phyloP scores from a whole-genome alignment of 1,140 invertebrate species.

The Rhizoglyphus robini region DNA sequence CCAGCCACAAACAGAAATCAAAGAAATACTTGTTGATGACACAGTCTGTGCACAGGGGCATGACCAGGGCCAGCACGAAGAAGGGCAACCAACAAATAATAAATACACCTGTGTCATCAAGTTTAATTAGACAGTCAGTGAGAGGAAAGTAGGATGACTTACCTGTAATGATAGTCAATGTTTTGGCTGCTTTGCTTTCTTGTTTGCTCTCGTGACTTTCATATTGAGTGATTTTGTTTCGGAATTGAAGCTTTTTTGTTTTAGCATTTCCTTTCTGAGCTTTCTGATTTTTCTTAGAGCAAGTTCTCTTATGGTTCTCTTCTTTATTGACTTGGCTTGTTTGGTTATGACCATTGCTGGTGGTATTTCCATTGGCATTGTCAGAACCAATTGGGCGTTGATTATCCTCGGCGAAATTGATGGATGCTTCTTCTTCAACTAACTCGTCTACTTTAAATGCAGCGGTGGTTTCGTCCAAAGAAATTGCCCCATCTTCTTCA shows the following conservation, averaged over 20 bases:
- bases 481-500: background rate
- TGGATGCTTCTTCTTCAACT: background rate
- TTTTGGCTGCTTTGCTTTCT: constrained; percentile 65
- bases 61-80: constrained; percentile 70
- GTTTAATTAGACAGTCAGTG: background rate
- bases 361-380: too few relatives aligned
- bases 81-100: constrained; percentile 88
- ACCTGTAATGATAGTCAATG: constrained; percentile 69
- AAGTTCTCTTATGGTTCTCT: background rate
- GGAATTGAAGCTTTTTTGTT: background rate
- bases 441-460: background rate
- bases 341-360: too few relatives aligned
- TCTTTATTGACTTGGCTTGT: too few relatives aligned
- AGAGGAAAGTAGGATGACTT: background rate
- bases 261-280: background rate
- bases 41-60: constrained; percentile 63
- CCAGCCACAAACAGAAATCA: constrained; percentile 71
- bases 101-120: constrained; percentile 51
- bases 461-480: background rate
- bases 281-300: background rate
- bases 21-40: constrained; percentile 57
- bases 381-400: too few relatives aligned
- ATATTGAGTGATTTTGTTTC: background rate
- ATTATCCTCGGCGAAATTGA: too few relatives aligned
- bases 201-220: constrained; percentile 32